A percentile compares a stretch with the other conserved stretches of the same genome.
phyloP scores from a whole-genome alignment of 1,140 invertebrate species.

The Trachymyrmex septentrionalis region DNA sequence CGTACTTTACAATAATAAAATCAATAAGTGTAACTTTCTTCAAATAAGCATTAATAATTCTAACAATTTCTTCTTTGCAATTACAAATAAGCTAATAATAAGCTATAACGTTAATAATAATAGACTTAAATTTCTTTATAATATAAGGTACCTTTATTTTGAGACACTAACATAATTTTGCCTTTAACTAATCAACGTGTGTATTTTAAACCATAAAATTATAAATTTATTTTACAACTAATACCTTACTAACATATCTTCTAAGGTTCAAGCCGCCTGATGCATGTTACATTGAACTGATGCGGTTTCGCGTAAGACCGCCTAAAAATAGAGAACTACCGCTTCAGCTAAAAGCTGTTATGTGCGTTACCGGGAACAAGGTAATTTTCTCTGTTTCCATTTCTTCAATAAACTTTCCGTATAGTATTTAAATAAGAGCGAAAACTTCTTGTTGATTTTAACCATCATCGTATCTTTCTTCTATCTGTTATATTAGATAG shows the following conservation, averaged over 20 bases:
- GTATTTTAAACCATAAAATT: not conserved
- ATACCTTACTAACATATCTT: conserved; percentile 66
- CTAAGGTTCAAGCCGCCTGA: conserved; percentile 98
- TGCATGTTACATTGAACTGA: conserved; percentile 98
- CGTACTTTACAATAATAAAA: conserved; percentile 68
- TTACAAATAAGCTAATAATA: not conserved
- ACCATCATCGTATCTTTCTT: not conserved
- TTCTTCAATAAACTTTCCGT: not conserved
- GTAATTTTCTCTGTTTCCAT: conserved; percentile 81
- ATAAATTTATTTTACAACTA: conserved; percentile 26
- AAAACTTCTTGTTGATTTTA: not conserved
- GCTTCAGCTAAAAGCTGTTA: conserved; percentile 95
- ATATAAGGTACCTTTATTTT: not conserved
- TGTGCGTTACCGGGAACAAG: conserved; percentile 94
- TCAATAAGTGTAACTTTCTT: not conserved
- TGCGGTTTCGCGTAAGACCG: conserved; percentile 98
- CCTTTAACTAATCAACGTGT: not conserved
- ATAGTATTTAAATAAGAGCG: not conserved
- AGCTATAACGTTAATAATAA: not conserved
- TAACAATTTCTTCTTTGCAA: not conserved
- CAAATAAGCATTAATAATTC: not conserved
- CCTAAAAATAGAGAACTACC: conserved; percentile 99
- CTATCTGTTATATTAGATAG: not conserved
- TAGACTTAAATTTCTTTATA: not conserved
- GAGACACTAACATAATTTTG: not conserved